Conservation (phyloP, 2,113 vertebrate genomes). For the Lophochroa leadbeateri region DNA sequence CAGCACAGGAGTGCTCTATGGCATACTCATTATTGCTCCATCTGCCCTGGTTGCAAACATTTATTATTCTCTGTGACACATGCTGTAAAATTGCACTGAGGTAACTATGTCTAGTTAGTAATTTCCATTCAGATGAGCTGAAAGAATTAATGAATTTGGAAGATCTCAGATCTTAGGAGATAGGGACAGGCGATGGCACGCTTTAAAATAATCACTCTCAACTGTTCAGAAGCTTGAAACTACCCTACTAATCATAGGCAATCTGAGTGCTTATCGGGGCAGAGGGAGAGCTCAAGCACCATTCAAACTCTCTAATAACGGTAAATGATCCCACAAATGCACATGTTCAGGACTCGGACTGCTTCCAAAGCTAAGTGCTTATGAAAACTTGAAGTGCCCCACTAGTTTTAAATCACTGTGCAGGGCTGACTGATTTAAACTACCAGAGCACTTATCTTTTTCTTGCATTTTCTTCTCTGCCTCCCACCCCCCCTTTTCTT, state of each 20-base stretch:
- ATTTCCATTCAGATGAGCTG: slow-evolving; percentile 62
- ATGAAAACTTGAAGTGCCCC: slow-evolving; percentile 58
- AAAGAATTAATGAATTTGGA: slow-evolving; percentile 61
- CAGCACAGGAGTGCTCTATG: slow-evolving; percentile 2
- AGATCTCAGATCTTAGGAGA: slow-evolving; percentile 52
- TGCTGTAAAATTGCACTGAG: slow-evolving; percentile 31
- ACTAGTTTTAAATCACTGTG: slow-evolving; percentile 61
- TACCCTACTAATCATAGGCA: not conserved
- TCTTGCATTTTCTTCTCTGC: not conserved
- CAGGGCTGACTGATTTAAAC: slow-evolving; percentile 53
- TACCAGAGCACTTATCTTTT: slow-evolving; percentile 6
- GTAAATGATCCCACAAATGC: slow-evolving; percentile 56
- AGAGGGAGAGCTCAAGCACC: slow-evolving; percentile 43
- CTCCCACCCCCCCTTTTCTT: fast-evolving
- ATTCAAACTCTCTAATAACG: slow-evolving; percentile 57
- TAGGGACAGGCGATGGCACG: slow-evolving; percentile 30
- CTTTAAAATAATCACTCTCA: slow-evolving; percentile 49
- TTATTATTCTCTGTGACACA: slow-evolving; percentile 56
- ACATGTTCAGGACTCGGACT: slow-evolving; percentile 24
- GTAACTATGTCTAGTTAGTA: not conserved
- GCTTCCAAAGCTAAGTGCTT: slow-evolving; percentile 59
- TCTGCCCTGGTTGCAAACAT: slow-evolving; percentile 44
- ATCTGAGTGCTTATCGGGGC: slow-evolving; percentile 14
- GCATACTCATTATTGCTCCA: slow-evolving; percentile 31
- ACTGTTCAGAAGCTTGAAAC: slow-evolving; percentile 26